phyloP scores from a whole-genome alignment of 2,797 vertebrate species.

The Otolemur crassicaudatus region DNA sequence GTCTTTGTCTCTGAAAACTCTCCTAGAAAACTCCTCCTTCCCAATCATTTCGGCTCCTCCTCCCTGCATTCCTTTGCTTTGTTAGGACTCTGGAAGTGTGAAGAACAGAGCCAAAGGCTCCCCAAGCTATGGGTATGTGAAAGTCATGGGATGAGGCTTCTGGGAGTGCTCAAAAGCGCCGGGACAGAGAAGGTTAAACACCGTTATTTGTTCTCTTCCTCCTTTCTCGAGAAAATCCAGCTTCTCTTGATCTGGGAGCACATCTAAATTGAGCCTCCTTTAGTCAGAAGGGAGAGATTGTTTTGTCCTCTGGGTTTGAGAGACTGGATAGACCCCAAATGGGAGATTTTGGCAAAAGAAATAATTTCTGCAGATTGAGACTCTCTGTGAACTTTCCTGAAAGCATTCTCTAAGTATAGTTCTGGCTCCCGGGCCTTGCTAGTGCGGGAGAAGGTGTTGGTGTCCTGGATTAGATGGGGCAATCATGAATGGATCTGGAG shows the following conservation, averaged over 20 bases:
- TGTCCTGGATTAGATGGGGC: background rate
- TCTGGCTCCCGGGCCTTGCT: too few species aligned
- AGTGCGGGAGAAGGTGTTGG: background rate
- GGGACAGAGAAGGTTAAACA: background rate
- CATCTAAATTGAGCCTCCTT: background rate
- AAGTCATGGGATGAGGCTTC: background rate
- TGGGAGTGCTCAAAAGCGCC: background rate
- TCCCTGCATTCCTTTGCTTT: background rate
- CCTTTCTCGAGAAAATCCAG: background rate
- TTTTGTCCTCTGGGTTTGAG: background rate
- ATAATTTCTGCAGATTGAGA: background rate
- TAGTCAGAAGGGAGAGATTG: background rate
- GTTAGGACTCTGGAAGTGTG: background rate
- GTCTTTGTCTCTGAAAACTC: background rate
- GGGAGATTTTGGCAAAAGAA: background rate
- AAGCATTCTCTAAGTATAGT: background rate
- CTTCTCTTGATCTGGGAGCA: background rate
- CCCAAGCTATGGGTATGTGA: background rate
- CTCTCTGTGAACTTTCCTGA: background rate
- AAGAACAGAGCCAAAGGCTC: background rate
- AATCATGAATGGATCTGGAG: background rate
- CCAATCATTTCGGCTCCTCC: background rate
- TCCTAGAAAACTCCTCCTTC: background rate
- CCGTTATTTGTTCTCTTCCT: background rate
- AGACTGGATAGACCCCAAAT: background rate